Conservation (phyloP, 2,888 invertebrate species). For the Thymelicus lineola region DNA sequence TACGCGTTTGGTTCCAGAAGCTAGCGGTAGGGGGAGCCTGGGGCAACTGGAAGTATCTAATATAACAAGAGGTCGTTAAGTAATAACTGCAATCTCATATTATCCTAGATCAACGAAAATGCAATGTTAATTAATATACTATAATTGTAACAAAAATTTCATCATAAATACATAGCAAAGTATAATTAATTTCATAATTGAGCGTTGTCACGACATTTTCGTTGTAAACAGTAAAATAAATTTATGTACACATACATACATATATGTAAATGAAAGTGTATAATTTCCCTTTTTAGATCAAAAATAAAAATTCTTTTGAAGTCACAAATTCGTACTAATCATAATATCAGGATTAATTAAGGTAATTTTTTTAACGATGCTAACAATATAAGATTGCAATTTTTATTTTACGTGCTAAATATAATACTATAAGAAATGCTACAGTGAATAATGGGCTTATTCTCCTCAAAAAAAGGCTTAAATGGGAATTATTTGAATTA, state of each 20-base stretch:
- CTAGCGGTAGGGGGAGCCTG: constrained; percentile 17
- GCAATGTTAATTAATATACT: background rate
- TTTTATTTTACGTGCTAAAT: background rate
- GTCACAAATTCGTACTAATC: too few relatives aligned
- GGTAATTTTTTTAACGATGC: background rate
- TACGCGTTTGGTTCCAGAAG: constrained; percentile 41
- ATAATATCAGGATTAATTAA: too few relatives aligned
- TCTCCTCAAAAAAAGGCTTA: background rate
- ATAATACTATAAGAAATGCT: background rate
- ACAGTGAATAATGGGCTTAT: background rate
- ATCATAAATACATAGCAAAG: background rate
- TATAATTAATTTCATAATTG: constrained; percentile 5
- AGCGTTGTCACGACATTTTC: constrained; percentile 10
- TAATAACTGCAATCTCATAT: background rate
- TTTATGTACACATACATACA: too few relatives aligned
- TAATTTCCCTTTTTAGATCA: background rate
- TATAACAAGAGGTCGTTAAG: background rate
- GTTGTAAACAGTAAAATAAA: constrained; percentile 2
- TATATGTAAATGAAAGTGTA: background rate
- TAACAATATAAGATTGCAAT: background rate
- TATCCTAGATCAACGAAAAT: background rate
- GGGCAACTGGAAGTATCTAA: too few relatives aligned
- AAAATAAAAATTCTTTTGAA: too few relatives aligned
- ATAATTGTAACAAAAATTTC: background rate
- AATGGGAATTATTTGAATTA: background rate